phyloP scores from a whole-genome alignment of 1,140 invertebrate genomes.

The Lerema accius region DNA sequence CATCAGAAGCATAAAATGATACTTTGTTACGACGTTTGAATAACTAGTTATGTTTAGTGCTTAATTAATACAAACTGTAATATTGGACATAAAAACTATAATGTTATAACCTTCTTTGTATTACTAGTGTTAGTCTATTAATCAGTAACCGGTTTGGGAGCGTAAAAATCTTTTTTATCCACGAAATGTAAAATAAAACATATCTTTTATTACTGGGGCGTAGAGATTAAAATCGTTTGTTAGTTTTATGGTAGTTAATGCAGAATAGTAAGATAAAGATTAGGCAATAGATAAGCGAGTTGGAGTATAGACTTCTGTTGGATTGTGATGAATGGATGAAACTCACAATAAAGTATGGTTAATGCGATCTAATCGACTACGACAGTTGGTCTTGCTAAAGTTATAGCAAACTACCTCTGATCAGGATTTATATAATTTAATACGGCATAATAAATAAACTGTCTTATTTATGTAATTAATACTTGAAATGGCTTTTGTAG shows the following conservation, averaged over 20 bases:
- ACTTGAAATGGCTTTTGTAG: background rate
- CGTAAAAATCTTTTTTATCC: constrained; percentile 20
- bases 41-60: constrained; percentile 35
- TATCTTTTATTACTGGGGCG: background rate
- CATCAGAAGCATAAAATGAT: constrained; percentile 18
- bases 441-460: background rate
- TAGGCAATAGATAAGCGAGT: constrained; percentile 30
- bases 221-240: constrained; percentile 20
- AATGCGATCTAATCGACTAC: constrained; percentile 33
- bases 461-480: background rate
- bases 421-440: background rate
- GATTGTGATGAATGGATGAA: constrained; percentile 30
- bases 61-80: constrained; percentile 38
- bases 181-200: background rate
- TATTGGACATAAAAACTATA: constrained; percentile 29
- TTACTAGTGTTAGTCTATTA: constrained; percentile 35
- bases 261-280: constrained; percentile 37
- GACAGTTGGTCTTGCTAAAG: constrained; percentile 2
- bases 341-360: constrained; percentile 30
- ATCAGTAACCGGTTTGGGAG: constrained; percentile 37
- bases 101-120: constrained; percentile 30
- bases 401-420: background rate
- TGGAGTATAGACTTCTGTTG: constrained; percentile 36
- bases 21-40: constrained; percentile 16
- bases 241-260: constrained; percentile 21